phyloP scores from a whole-genome alignment of 2,797 vertebrate genomes.

The Capromys pilorides region DNA sequence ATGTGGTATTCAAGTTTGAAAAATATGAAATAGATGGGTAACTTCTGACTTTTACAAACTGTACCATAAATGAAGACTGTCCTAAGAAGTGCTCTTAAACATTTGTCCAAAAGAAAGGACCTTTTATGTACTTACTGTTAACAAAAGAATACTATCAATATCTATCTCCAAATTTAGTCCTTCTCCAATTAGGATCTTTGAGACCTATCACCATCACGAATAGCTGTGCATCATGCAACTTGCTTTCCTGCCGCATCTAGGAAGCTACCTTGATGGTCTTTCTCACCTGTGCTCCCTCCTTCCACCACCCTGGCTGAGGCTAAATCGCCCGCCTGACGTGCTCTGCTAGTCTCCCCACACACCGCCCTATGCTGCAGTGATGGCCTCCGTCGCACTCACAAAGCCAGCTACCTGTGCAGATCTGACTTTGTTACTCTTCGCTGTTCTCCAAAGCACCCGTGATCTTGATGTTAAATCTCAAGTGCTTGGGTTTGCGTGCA shows the following conservation, averaged over 20 bases:
- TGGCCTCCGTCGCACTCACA: background rate
- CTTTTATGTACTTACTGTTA: conserved; percentile 3
- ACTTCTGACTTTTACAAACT: background rate
- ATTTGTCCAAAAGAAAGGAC: conserved; percentile 14
- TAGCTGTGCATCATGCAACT: background rate
- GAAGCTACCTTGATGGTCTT: background rate
- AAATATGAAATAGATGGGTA: conserved; percentile 22
- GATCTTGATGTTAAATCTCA: background rate
- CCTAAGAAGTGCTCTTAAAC: conserved; percentile 32
- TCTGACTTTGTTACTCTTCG: conserved; percentile 25
- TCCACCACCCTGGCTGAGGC: background rate
- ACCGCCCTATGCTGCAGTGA: background rate
- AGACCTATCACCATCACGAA: background rate
- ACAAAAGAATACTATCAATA: background rate
- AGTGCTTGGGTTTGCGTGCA: background rate
- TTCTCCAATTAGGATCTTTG: conserved; percentile 23
- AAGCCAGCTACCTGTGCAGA: background rate
- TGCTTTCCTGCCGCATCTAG: background rate
- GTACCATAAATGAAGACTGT: background rate
- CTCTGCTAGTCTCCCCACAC: background rate
- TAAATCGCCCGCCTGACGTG: background rate
- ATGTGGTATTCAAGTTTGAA: conserved; percentile 24
- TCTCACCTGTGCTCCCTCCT: background rate
- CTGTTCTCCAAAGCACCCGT: conserved; percentile 18
- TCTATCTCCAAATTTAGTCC: background rate